A percentile compares a stretch with the other conserved stretches of the same genome.
Conservation (phyloP, 2,888 invertebrate genomes). For the Campoplex nolae region DNA sequence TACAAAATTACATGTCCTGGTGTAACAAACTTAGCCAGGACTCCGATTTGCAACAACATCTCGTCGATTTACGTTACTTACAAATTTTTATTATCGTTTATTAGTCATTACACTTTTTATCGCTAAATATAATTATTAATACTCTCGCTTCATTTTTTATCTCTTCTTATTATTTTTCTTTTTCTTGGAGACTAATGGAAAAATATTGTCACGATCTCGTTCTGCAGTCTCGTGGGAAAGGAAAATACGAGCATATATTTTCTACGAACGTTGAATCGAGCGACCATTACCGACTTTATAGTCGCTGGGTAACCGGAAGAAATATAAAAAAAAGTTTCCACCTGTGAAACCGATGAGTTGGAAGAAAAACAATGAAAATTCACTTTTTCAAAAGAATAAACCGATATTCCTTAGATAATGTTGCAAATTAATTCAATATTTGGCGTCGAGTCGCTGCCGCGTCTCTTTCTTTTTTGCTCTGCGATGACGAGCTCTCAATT, state of each 20-base stretch:
- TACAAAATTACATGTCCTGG: constrained; percentile 81
- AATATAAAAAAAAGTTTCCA: constrained; percentile 4
- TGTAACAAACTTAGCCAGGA: constrained; percentile 75
- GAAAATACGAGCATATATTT: constrained; percentile 64
- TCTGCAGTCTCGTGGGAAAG: constrained; percentile 34
- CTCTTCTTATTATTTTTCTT: constrained; percentile 34
- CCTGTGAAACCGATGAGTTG: not conserved
- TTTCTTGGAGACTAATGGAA: constrained; percentile 76
- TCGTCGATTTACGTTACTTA: constrained; percentile 72
- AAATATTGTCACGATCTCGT: constrained; percentile 79
- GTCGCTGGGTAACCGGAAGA: constrained; percentile 45
- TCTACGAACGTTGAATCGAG: constrained; percentile 48
- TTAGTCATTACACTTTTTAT: constrained; percentile 66
- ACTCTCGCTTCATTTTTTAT: constrained; percentile 72
- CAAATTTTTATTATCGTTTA: constrained; percentile 69
- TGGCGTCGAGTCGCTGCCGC: not conserved
- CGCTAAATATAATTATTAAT: constrained; percentile 79
- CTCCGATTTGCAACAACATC: constrained; percentile 76
- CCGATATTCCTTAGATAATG: not conserved
- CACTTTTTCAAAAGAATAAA: not conserved
- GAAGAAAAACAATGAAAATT: not conserved
- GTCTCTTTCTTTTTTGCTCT: not conserved
- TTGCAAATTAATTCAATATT: not conserved
- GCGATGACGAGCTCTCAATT: not conserved
- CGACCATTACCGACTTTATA: constrained; percentile 50